Evolutionary conservation across 2,113 vertebrate species (phyloP).

Genomic region (Porphyrio hochstetteri): DNA sequence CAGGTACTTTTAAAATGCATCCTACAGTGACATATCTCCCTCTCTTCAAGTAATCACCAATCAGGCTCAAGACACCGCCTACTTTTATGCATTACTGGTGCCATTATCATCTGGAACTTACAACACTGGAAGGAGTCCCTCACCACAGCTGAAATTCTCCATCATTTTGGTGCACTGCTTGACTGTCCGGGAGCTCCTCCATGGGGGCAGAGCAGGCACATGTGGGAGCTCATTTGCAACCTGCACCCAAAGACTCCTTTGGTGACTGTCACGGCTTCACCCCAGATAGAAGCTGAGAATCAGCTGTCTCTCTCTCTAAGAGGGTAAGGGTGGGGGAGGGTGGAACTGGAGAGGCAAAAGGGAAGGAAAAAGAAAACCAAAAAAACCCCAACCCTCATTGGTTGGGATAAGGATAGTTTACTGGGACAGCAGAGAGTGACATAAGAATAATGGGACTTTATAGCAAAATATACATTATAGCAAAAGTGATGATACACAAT

Average conservation of each 20-base stretch:
- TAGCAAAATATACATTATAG: too few species aligned
- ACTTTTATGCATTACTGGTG: not conserved
- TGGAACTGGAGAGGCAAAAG: too few species aligned
- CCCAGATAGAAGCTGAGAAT: too few species aligned
- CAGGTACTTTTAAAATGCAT: constrained; percentile 40
- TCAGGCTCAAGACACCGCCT: not conserved
- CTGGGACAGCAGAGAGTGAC: too few species aligned
- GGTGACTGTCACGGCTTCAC: not conserved
- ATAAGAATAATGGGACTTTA: too few species aligned
- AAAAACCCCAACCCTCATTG: too few species aligned
- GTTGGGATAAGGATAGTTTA: too few species aligned
- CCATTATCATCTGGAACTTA: not conserved
- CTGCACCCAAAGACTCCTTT: not conserved
- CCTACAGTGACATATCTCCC: not conserved
- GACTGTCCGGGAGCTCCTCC: not conserved
- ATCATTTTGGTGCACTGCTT: not conserved
- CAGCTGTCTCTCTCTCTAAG: too few species aligned
- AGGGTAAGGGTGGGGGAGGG: too few species aligned
- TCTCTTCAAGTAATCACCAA: constrained; percentile 40
- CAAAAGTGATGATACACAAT: too few species aligned
- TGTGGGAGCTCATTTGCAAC: accelerated
- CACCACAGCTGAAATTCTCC: not conserved
- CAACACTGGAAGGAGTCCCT: not conserved
- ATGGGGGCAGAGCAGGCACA: not conserved
- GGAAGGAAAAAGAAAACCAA: too few species aligned